Evolutionary conservation across 2,888 invertebrate species (phyloP), one percentile per base, ranked within the genome.

Genomic region (Chesias legatella): DNA sequence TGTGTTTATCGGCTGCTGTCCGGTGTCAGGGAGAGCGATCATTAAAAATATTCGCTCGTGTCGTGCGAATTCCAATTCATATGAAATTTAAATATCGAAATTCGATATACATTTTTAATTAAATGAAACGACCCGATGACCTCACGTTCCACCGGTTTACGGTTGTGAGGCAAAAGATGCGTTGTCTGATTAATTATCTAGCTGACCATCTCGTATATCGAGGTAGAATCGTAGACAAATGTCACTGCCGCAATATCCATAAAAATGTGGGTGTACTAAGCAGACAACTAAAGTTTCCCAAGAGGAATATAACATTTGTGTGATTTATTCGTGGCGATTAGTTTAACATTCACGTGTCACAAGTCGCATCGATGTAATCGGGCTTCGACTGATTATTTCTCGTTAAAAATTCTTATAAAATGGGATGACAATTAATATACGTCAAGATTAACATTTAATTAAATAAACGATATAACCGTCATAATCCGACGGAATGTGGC

Each of bases 391-490:
- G 72, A 72, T 73, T 74, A 72, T 77, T 66, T 68, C 62, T 63
- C 71, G 60, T 77, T 74, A 75, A 75, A 73, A 60, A 69, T 67
- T 66, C 70, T 70, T 74, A 73, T 72, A 76, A 64, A 74, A 71
- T 60, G 66, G 62, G 59, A 60, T 62, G 63, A 75, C 79, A 79
- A 82, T 82, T 81, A 80, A 81, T 82, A 82, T 70, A 75, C 77
- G 82, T 81, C 82, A 79, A 73, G 64, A 70, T 71, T 67, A 73
- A 80, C 75, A 72, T 79, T 73, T 77, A 79, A 77, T 80, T 79
- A 73, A 73, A 75, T 66, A 61, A 52, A 61, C 66, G 67, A 73
- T 75, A 76, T 73, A 71, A 79, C 73, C 71, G 57, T 70, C 63
- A 66, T 65, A 67, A 70, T 65, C 62, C 54, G 30, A 43, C 49